Base-by-base conservation (phyloP, 1,140 invertebrate species). In the Halictus rubicundus region DNA sequence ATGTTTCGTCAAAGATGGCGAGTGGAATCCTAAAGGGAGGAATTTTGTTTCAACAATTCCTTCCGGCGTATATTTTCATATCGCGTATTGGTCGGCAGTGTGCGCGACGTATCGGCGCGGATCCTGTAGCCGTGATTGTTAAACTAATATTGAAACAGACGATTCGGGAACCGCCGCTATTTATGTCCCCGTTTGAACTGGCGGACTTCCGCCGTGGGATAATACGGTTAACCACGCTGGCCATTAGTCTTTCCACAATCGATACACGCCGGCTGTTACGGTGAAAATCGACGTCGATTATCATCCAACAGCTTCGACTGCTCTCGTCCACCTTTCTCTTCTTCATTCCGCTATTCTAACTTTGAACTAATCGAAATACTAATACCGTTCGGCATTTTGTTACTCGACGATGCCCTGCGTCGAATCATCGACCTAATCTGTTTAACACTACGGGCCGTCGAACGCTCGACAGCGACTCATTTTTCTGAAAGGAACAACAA, bases 231-330 rank as follows among this genome's bases (percentile, higher is more conserved):
- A 87, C 86, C 86, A 83, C 85, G 72, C 65, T 87, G 77, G 76
- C 86, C 86, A 87, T 87, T 87, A 84, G 86, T 87, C 86, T 87
- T 87, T 84, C 86, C 86, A 87, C 82, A 87, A 87, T 87, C 86
- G 86, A 87, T 87, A 87, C 68, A 82, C 85, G 85, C 84, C 84
- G 84, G 81, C 85, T 87, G 85, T 70, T 83, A 83, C 71, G 46
- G 46, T 81, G 81, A 74, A 83, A 87, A 87, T 86, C 85, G 70
- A 81, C 80, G 84, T 86, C 80, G 85, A 87, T 87, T 86, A 83
- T 86, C 84, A 64, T 78, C 60, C 80, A 52, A 37, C 69, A 57
- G 70, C 72, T 68, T 76, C 80, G 27, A 66, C 73, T 27, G 68
- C 63, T 63, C 72, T 42, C 61, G 64, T 68, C n/a, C 54, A 37